Conservation (phyloP, 1,140 invertebrate species). For the Mycetomoellerius zeteki region DNA sequence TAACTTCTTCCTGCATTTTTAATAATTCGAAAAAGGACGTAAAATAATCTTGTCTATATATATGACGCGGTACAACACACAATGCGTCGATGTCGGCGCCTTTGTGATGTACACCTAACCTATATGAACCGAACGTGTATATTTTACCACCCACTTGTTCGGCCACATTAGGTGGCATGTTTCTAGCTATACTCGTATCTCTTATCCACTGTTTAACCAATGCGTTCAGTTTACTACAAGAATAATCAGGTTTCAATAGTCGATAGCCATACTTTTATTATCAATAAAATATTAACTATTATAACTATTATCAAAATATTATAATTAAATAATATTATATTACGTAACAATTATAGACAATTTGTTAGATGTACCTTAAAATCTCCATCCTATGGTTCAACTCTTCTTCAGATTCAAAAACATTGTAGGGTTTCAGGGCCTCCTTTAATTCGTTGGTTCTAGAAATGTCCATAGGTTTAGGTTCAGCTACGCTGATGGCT, state of each 20-base stretch:
- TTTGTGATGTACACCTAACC: conserved; percentile 96
- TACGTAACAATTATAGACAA: neutral
- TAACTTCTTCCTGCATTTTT: conserved; percentile 95
- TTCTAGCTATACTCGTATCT: conserved; percentile 94
- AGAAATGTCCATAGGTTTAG: conserved; percentile 94
- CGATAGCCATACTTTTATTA: neutral
- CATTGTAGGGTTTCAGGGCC: conserved; percentile 94
- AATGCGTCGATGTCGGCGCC: conserved; percentile 99
- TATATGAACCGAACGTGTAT: conserved; percentile 99
- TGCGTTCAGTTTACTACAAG: conserved; percentile 92
- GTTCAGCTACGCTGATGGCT: conserved; percentile 95
- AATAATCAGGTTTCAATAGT: conserved; percentile 13
- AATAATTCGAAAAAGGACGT: conserved; percentile 97
- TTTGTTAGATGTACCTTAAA: conserved; percentile 85
- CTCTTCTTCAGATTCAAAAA: conserved; percentile 97
- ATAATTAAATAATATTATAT: neutral
- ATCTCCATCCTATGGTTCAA: conserved; percentile 96
- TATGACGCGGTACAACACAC: conserved; percentile 98
- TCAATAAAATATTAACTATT: neutral
- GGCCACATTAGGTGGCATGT: conserved; percentile 95
- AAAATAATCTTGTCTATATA: conserved; percentile 98
- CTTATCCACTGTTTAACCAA: conserved; percentile 97
- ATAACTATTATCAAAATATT: too few species aligned
- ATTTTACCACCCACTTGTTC: conserved; percentile 98
- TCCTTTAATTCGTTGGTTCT: conserved; percentile 95